phyloP scores from a whole-genome alignment of 23 tunicate species.

The Pegea sp. region DNA sequence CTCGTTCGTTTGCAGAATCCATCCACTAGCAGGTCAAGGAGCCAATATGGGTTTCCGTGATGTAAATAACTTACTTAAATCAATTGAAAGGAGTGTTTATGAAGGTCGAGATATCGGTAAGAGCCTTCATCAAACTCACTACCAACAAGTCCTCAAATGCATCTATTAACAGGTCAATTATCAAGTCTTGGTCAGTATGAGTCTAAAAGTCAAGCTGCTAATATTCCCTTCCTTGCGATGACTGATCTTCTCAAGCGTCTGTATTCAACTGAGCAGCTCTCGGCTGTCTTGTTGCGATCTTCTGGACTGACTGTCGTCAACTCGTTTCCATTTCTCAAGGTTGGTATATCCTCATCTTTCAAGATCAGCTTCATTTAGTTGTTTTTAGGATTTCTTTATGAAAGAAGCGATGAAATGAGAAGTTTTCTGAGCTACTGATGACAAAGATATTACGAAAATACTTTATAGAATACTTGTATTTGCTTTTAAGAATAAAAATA shows the following conservation, averaged over 20 bases:
- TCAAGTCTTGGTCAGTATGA: constrained; percentile 21
- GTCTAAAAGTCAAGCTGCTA: constrained; percentile 12
- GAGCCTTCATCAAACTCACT: no score
- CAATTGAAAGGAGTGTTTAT: constrained; percentile 30
- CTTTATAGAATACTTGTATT: no score
- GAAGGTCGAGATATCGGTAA: constrained; percentile 58
- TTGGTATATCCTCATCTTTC: neutral
- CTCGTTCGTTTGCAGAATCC: constrained; percentile 20
- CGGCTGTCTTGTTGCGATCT: constrained; percentile 21
- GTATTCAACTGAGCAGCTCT: constrained; percentile 40
- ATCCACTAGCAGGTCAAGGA: constrained; percentile 88
- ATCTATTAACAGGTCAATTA: constrained; percentile 13
- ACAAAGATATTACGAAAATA: no score
- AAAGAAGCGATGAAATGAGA: constrained; percentile 12
- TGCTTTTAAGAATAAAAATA: no score
- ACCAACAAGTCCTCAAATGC: neutral
- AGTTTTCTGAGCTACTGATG: neutral
- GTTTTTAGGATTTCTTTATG: constrained; percentile 10
- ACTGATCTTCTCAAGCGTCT: constrained; percentile 25
- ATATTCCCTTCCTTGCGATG: constrained; percentile 7
- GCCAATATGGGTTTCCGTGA: constrained; percentile 72
- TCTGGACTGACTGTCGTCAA: constrained; percentile 24
- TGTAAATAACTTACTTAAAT: constrained; percentile 14
- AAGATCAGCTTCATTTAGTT: neutral
- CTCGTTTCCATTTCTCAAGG: constrained; percentile 17